A percentile compares a stretch with the other conserved stretches of the same genome.
phyloP scores from a whole-genome alignment of 2,797 vertebrate genomes.

The Crenichthys baileyi region DNA sequence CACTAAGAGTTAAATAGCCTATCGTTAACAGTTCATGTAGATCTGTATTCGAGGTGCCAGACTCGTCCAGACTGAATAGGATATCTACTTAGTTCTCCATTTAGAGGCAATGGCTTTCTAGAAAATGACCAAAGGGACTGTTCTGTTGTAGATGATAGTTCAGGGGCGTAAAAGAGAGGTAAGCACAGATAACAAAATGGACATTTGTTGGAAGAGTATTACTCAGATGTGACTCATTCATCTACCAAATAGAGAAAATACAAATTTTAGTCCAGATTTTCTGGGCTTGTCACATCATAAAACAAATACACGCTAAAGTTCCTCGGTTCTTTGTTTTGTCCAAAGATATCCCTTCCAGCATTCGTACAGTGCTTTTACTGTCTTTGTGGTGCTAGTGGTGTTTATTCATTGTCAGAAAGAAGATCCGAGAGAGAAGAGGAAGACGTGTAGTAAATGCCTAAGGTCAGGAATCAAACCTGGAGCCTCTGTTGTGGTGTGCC shows the following conservation, averaged over 20 bases:
- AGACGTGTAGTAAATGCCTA: no score
- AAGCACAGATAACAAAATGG: background rate
- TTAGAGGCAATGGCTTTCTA: background rate
- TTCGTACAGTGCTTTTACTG: no score
- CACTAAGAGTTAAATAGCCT: background rate
- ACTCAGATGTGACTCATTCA: background rate
- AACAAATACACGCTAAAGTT: no score
- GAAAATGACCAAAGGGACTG: background rate
- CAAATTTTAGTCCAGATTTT: background rate
- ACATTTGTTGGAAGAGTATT: background rate
- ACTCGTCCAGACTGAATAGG: background rate
- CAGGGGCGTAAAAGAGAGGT: no score
- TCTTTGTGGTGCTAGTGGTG: no score
- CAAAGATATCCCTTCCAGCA: no score
- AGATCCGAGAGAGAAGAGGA: no score
- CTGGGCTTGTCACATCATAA: no score
- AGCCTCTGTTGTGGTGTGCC: background rate
- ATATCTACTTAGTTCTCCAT: background rate
- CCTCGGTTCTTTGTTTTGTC: no score
- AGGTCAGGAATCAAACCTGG: conserved; percentile 15
- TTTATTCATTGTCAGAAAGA: no score
- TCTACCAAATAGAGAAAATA: background rate
- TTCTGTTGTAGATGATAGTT: background rate
- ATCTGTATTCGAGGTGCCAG: background rate
- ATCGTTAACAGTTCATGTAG: background rate